Base-by-base conservation (phyloP, 1,140 invertebrate genomes). In the Harpegnathos saltator region DNA sequence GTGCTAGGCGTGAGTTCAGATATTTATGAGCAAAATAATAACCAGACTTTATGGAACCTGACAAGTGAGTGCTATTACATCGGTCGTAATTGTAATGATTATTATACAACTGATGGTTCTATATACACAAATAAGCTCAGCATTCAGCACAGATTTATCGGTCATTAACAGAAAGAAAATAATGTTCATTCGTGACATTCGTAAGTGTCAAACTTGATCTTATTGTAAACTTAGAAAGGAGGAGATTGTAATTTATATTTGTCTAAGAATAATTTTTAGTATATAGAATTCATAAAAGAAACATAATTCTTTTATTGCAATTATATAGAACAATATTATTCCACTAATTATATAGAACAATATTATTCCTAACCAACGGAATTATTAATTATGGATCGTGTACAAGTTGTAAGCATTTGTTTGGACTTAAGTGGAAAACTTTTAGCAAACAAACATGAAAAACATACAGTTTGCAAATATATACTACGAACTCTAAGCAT, bases 11-110 rank as follows among this genome's bases (percentile, higher is more conserved):
- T 63, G 38, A 87, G 52, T n/a, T 59, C 84, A 91, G 83, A 86
- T 91, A 88, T 90, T 91, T 91, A 93, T 80, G 89, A 89, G 86
- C 77, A 78, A 91, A 90, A 90, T 89, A 91, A 93, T 89, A 87
- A 89, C 29, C 86, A 62, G 50, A 73, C 62, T 93, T 92, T 92
- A 91, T 89, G 91, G 71, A 92, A 86, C 89, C 80, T 90, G 85
- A 92, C 87, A 92, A 91, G 82, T 83, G 82, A 88, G 84, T 66
- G 84, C 83, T 82, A 90, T 90, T 90, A 91, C 86, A 82, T 75
- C 59, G 74, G 85, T 89, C 86, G 71, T 92, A 90, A 91, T 90
- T 89, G 81, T 89, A 90, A 93, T 91, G 85, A 91, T 91, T 91
- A 91, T 89, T 89, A 86, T 83, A 85, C 84, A 66, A 62, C 71